A percentile compares a stretch with the other conserved stretches of the same genome.
phyloP scores from a whole-genome alignment of 2,113 vertebrate genomes.

The Indicator indicator region DNA sequence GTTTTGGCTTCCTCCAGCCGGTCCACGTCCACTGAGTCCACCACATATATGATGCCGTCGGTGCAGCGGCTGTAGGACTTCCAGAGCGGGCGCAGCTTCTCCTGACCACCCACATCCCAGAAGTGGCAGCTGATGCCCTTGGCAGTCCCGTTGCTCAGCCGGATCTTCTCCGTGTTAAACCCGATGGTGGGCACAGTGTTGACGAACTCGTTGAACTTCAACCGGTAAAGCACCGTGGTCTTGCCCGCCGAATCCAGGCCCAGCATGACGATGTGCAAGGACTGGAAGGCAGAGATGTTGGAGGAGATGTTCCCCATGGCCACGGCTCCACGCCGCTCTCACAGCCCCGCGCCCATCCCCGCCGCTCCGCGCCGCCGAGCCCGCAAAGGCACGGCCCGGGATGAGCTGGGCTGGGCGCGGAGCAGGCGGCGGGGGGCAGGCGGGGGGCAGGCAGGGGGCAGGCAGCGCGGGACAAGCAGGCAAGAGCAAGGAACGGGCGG shows the following conservation, averaged over 20 bases:
- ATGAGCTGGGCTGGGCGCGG: neutral
- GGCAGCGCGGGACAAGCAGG: neutral
- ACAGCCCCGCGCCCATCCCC: slow-evolving; percentile 35
- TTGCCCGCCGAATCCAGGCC: slow-evolving; percentile 97
- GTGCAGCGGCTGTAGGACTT: slow-evolving; percentile 98
- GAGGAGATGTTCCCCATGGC: slow-evolving; percentile 95
- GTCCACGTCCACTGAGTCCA: slow-evolving; percentile 97
- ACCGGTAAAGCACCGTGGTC: slow-evolving; percentile 92
- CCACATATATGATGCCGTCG: slow-evolving; percentile 97
- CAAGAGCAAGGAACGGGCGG: neutral
- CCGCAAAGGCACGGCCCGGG: neutral
- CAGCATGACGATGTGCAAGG: slow-evolving; percentile 96
- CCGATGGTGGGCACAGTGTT: slow-evolving; percentile 98
- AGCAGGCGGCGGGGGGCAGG: neutral
- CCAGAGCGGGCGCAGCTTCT: slow-evolving; percentile 97
- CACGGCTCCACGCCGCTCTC: neutral
- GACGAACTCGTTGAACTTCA: slow-evolving; percentile 98
- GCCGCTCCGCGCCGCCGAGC: neutral
- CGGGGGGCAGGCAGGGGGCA: neutral
- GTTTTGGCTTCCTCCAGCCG: slow-evolving; percentile 94
- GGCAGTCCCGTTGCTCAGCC: slow-evolving; percentile 90
- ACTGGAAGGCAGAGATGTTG: slow-evolving; percentile 96
- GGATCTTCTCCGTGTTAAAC: slow-evolving; percentile 97
- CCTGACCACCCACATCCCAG: slow-evolving; percentile 97
- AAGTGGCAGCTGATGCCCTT: slow-evolving; percentile 98